phyloP scores from a whole-genome alignment of 2,113 vertebrate genomes.

The Syrmaticus mikado region DNA sequence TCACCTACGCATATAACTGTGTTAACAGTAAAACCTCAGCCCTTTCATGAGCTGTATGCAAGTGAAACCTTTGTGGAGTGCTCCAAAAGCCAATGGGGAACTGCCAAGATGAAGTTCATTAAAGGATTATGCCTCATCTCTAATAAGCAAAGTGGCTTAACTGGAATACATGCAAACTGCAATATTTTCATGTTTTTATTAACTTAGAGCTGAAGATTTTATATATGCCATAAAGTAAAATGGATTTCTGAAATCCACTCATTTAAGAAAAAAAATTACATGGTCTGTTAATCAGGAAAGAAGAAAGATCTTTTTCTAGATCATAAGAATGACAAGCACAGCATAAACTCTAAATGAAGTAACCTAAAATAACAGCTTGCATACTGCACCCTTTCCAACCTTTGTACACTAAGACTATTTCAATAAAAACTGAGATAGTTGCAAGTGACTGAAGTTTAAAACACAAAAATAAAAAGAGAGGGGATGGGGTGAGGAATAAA shows the following conservation, averaged over 20 bases:
- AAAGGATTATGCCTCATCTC: neutral
- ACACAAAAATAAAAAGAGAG: neutral
- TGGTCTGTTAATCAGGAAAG: neutral
- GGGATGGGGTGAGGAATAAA: neutral
- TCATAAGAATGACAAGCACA: neutral
- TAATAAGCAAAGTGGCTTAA: constrained; percentile 54
- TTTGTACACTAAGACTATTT: neutral
- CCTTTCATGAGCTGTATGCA: neutral
- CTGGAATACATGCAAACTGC: neutral
- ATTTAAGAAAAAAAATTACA: neutral
- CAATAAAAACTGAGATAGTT: neutral
- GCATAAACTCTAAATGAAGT: neutral
- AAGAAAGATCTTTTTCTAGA: neutral
- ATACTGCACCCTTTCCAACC: neutral
- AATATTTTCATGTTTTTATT: neutral
- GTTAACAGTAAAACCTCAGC: neutral
- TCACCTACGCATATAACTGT: neutral
- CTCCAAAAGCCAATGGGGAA: neutral
- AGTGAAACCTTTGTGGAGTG: neutral
- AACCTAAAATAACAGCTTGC: neutral
- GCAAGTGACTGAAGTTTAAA: neutral
- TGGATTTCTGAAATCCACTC: neutral
- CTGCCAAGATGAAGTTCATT: neutral
- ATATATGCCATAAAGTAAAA: neutral
- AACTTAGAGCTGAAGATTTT: neutral